Evolutionary conservation across 2,888 invertebrate genomes (phyloP), one percentile per base, ranked within the genome.

Genomic region (Limnephilus rhombicus): DNA sequence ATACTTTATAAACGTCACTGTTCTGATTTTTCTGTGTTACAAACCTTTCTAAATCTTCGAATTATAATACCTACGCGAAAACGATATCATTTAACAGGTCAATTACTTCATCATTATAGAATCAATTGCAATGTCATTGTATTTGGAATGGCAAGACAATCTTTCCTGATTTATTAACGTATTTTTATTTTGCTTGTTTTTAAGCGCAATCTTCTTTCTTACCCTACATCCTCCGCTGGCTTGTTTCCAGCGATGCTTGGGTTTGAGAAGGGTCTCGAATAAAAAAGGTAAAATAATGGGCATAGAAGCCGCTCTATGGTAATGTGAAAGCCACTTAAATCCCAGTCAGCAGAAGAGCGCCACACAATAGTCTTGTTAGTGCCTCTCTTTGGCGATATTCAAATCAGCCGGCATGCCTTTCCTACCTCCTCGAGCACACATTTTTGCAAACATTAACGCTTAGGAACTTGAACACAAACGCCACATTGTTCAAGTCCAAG

Each of bases 351-450:
- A 68, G 68, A 68, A 68, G 68, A 68, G 9, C 68, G 68, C 45
- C 82, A 49, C 90, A 83, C 90, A 83, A 90, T 90, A 90, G 90
- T 90, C 49, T 90, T 90, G 90, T 90, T 83, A 90, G 90, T 53
- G 90, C 45, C 81, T 53, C 49, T 83, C 90, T 83, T 83, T 45
- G 81, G 45, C 31, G 41, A 41, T 83, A 90, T 90, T 90, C 49
- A 49, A 90, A 90, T 90, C 41, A 45, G 49, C 41, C 81, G 83
- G 83, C 41, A 45, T 24, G 15, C 45, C 53, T 83, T 83, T 49
- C 83, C 82, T 68, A 18, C 87, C 13, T 29, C 29, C 29, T 86
- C 85, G 41, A 1, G 3, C 1, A 18, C 18, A 18, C 15, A 83
- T 83, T 83, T 41, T 68, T n/a, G 68, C 24, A n/a, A 68, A 68